These are phyloP conservation scores for Anabacerthia variegaticeps DNA, from an alignment of 2,797 vertebrate genomes.

Conservation along the genomic window DNA sequence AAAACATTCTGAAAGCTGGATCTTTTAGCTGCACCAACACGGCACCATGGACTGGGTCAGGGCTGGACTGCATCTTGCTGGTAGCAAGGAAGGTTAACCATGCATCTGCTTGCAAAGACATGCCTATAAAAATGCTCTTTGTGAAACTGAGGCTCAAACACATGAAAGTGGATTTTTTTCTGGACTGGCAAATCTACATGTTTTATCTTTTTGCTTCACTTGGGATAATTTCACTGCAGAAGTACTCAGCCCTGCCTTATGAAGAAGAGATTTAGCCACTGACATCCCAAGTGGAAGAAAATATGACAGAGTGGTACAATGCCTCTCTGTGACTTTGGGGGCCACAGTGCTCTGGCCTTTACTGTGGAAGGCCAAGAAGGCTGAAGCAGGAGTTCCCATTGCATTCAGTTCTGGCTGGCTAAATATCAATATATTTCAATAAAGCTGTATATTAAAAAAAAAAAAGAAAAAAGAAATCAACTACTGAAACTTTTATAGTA, in stretches of 20 bases:
- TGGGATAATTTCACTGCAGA: not conserved
- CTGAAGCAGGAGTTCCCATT: not conserved
- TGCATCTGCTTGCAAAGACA: not conserved
- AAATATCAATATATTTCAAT: not conserved
- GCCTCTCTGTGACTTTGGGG: not conserved
- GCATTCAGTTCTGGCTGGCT: slow-evolving; percentile 10
- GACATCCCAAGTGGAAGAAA: not conserved
- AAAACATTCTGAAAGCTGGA: not conserved
- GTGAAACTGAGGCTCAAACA: not conserved
- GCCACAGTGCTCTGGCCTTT: not conserved
- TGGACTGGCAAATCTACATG: not conserved
- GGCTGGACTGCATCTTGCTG: not conserved
- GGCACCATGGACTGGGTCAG: fast-evolving
- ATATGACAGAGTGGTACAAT: not conserved
- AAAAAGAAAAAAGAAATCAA: not conserved
- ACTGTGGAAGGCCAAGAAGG: not conserved
- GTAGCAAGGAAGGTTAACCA: not conserved
- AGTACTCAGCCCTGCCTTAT: not conserved
- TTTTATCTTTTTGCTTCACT: not conserved
- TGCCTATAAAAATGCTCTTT: not conserved
- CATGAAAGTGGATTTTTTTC: not conserved
- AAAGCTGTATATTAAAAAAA: not conserved
- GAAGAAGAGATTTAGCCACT: not conserved
- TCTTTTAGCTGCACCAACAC: not conserved
- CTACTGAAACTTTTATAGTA: slow-evolving; percentile 30